Evolutionary conservation across 1,140 invertebrate genomes (phyloP), one percentile per base, ranked within the genome.

Genomic region (Planococcus citri): DNA sequence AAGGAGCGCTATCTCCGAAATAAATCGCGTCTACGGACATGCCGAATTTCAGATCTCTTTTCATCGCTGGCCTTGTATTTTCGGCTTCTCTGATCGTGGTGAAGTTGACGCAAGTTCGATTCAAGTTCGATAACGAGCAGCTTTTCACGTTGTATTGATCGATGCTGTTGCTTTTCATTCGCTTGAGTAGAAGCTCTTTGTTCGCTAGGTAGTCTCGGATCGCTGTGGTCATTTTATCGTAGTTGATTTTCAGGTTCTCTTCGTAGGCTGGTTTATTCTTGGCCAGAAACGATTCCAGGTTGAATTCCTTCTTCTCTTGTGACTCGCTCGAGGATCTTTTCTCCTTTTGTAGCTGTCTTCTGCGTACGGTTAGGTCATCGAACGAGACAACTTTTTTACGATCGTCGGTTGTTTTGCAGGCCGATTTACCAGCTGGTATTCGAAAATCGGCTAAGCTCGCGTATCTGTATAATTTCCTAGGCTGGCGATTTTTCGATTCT

Each of bases 381-480:
- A 71, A 61, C 1, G 69, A 57, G n/a, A 69, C 69, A 2, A 73
- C 21, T 60, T 72, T 70, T 25, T 73, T 72, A 24, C 70, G 37
- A 25, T 74, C 72, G 20, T 69, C 24, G 22, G 37, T 3, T n/a
- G 61, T 37, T n/a, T n/a, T n/a, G n/a, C n/a, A n/a, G 60, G 12
- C 57, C 33, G 29, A 10, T 21, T 70, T 41, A 38, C 20, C 29
- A 25, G 24, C 64, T 12, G 70, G 41, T 22, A 33, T 69, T 1
- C 72, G 70, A 22, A 74, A 71, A 60, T 74, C 74, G 12, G 73
- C 68, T 17, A 74, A 68, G 69, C 74, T 74, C 57, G 73, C 72
- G 68, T 74, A 73, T 24, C 72, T 73, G n/a, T 72, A 70, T 8
- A 73, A 71, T 1, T 12, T 58, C 8, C 20, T 29, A 0, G 68